Evolutionary conservation across 2,113 vertebrate species (phyloP).

Genomic region (Ictalurus furcatus): DNA sequence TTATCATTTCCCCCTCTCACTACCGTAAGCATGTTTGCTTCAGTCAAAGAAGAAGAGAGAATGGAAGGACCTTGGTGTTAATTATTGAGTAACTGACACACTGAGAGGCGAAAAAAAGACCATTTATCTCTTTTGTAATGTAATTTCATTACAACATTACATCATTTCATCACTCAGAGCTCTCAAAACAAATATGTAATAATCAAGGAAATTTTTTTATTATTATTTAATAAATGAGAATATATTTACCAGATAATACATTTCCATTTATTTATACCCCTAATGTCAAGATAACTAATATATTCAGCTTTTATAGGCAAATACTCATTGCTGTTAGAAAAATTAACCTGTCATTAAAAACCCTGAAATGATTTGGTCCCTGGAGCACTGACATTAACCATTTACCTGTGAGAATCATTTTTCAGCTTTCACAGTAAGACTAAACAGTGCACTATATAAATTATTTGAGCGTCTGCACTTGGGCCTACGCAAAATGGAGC

Average conservation of each 20-base stretch:
- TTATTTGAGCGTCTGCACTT: constrained; percentile 40
- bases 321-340: constrained; percentile 18
- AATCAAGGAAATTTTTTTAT: background rate
- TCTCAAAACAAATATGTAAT: background rate
- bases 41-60: constrained; percentile 34
- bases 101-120: constrained; percentile 9
- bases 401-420: constrained; percentile 25
- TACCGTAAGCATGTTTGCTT: constrained; percentile 7
- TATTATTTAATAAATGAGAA: background rate
- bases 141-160: no score
- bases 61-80: constrained; percentile 50
- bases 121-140: constrained; percentile 3
- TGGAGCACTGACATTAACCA: constrained; percentile 30
- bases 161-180: background rate
- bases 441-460: constrained; percentile 36
- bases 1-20: background rate
- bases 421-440: constrained; percentile 30
- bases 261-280: background rate
- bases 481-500: constrained; percentile 31
- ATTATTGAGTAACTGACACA: constrained; percentile 54
- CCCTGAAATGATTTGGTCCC: constrained; percentile 24
- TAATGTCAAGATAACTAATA: background rate
- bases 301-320: constrained; percentile 8
- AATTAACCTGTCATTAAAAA: constrained; percentile 29
- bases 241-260: background rate